These are phyloP conservation scores for Nerophis lumbriciformis DNA, from an alignment of 2,113 vertebrate species.

Conservation along the genomic window DNA sequence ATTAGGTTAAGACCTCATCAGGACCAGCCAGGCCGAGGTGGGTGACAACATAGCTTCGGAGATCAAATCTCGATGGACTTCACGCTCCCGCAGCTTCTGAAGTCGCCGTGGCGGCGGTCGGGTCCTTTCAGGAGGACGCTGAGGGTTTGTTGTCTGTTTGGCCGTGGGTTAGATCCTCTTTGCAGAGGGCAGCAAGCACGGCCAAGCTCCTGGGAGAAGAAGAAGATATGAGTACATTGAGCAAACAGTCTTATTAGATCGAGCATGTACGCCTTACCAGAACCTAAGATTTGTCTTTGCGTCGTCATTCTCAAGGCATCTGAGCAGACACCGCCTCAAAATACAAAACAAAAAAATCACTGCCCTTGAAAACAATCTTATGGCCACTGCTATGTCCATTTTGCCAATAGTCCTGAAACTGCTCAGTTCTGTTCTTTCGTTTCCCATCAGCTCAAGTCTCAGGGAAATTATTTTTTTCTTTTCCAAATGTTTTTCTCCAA, in stretches of 20 bases:
- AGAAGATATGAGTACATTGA: neutral
- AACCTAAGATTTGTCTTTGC: constrained; percentile 14
- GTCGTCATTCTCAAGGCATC: constrained; percentile 24
- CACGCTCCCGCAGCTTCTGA: no score
- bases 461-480: constrained; percentile 29
- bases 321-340: no score
- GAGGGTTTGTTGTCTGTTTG: constrained; percentile 30
- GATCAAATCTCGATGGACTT: neutral
- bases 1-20: neutral
- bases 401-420: constrained; percentile 33
- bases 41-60: constrained; percentile 12
- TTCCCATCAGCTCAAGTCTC: neutral
- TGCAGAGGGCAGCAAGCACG: constrained; percentile 57
- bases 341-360: neutral
- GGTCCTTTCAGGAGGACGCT: constrained; percentile 37
- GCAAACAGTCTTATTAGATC: neutral
- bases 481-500: constrained; percentile 37
- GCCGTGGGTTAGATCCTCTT: constrained; percentile 49
- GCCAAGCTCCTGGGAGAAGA: constrained; percentile 42
- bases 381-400: constrained; percentile 34
- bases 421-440: neutral
- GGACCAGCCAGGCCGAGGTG: constrained; percentile 16
- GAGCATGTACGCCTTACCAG: constrained; percentile 37
- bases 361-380: neutral
- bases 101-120: constrained; percentile 15